Evolutionary conservation across 2,113 vertebrate genomes (phyloP), one percentile per base, ranked within the genome.

Genomic region (Garra rufa): DNA sequence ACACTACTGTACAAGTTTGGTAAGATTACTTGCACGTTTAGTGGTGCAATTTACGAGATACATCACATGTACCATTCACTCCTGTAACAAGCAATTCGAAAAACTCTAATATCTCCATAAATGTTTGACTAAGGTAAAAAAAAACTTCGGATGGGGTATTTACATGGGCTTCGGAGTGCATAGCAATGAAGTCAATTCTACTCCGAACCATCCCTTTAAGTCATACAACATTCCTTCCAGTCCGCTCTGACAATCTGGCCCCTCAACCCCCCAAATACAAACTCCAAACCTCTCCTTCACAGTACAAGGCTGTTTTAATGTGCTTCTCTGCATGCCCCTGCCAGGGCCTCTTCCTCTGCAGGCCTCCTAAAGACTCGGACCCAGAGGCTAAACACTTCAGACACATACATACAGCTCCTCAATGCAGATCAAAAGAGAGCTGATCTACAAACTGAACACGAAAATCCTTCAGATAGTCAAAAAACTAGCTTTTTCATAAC

Each of bases 271-370:
- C 65, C 43, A 43, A 57, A 46, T 44, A 41, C 57, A 69, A n/a
- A 30, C 46, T 63, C 59, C 13, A 14, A 46, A 19, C 59, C 52
- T 38, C 61, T 19, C 1, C 41, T 24, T 15, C 19, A 69, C 50
- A 65, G 50, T 69, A 85, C 17, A 57, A 73, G 67, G 82, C 4
- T 19, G 67, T 67, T 41, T 77, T 65, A 83, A 83, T 77, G 30
- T 19, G 81, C 24, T 76, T 70, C 74, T 81, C 43, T 86, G n/a
- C 67, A 74, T 76, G 55, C 86, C 91, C 90, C 81, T 77, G 81
- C n/a, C 83, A 55, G 86, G 92, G 93, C 93, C 92, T 89, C 92
- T 89, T 93, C 76, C 89, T 89, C 86, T 73, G 87, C 85, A 89
- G 89, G 85, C 78, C 88, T 89, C 85, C 87, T 90, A 83, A 90